Evolutionary conservation across 2,888 invertebrate species (phyloP), one percentile per base, ranked within the genome.

Genomic region (Acanthosoma haemorrhoidale): DNA sequence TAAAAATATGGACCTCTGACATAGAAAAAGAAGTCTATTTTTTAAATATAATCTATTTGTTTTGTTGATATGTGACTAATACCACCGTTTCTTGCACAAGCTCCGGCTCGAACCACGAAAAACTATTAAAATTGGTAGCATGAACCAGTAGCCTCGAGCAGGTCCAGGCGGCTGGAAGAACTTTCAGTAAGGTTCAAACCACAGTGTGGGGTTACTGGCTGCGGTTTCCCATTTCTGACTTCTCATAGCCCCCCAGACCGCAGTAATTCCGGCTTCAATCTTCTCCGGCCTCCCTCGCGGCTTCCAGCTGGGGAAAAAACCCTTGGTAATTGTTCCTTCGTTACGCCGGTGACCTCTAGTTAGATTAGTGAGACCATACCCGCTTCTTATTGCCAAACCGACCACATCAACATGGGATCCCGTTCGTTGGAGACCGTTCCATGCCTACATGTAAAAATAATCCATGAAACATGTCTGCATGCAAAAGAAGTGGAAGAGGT

Each of bases 251-350:
- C 29, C 58, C 31, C 15, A 29, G 58, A 58, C 58, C 58, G 58
- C 58, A 58, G 58, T 31, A 58, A 58, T 58, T 58, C 58, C 58
- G 29, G 58, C 58, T 58, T 58, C 58, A 58, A 58, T 58, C 58
- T 58, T 58, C 58, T 43, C 43, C 43, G 43, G 18, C 18, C 18
- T 21, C 21, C 21, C 43, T 21, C 43, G 2, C 21, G 18, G 11
- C 5, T 21, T 21, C 21, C 11, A 21, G 3, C 13, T 11, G 15
- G 21, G 43, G n/a, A n/a, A 43, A 43, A 43, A 43, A 43, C 43
- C 43, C 18, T 43, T 21, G 43, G 43, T 43, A 43, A 43, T 43
- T 43, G 43, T 43, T 43, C 43, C 43, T 43, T 43, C 43, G 43
- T 43, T 43, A 43, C 43, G 18, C 18, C 43, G 11, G 18, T 43